phyloP scores from a whole-genome alignment of 2,888 invertebrate species.

The Epsilonema sp. region DNA sequence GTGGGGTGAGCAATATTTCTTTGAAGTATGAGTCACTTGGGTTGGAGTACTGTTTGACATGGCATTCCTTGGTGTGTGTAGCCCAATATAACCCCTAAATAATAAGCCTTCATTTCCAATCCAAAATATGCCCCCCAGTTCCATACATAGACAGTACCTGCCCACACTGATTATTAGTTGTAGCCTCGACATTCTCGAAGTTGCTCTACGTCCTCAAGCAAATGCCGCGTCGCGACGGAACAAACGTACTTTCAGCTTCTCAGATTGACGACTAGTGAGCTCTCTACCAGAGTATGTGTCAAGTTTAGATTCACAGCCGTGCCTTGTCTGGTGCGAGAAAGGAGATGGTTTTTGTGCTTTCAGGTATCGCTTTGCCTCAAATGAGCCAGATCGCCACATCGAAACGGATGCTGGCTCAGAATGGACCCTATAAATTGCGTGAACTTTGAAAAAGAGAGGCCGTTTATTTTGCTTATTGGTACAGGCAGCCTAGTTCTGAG shows the following conservation, averaged over 20 bases:
- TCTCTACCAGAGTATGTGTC: no score
- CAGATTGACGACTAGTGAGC: conserved; percentile 91
- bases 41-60: no score
- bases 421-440: conserved; percentile 94
- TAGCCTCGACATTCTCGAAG: conserved; percentile 94
- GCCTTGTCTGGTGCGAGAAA: no score
- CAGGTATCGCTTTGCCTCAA: conserved; percentile 88
- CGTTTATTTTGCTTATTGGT: conserved; percentile 96
- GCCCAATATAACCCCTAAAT: no score
- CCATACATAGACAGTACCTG: no score
- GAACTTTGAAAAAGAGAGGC: conserved; percentile 94
- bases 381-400: conserved; percentile 95
- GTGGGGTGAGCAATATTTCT: conserved; percentile 14
- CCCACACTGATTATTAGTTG: no score
- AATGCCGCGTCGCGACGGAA: conserved; percentile 94
- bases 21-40: no score
- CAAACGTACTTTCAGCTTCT: conserved; percentile 98
- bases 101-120: no score
- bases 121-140: no score
- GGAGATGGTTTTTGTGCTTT: conserved; percentile 27
- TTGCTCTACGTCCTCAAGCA: conserved; percentile 84
- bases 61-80: no score
- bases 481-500: no score
- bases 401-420: conserved; percentile 97
- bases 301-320: not conserved